These are phyloP conservation scores for Homarus americanus DNA, from an alignment of 1,140 invertebrate species.

Conservation along the genomic window DNA sequence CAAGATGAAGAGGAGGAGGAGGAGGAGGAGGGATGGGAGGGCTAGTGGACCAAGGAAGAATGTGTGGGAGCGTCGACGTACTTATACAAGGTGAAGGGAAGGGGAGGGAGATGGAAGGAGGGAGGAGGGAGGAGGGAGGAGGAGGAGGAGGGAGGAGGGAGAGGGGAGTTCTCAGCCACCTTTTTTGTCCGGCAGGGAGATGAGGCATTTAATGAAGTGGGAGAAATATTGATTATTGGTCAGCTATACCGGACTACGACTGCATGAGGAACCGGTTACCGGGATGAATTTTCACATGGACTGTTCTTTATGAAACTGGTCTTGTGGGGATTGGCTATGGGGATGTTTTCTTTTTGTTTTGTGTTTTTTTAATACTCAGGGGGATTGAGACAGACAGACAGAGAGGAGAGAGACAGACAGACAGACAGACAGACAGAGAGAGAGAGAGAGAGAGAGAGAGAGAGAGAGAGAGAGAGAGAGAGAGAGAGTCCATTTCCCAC, in stretches of 20 bases:
- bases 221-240: constrained; percentile 63
- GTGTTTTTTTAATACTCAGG: too few relatives aligned
- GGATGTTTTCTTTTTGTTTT: background rate
- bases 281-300: constrained; percentile 38
- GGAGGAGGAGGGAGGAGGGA: constrained; percentile 4
- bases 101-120: constrained; percentile 19
- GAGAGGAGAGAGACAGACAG: background rate
- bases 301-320: constrained; percentile 32
- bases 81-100: constrained; percentile 10
- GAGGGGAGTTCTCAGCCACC: constrained; percentile 20
- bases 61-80: constrained; percentile 37
- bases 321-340: constrained; percentile 9
- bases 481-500: too few relatives aligned
- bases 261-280: constrained; percentile 46
- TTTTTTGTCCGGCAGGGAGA: constrained; percentile 14
- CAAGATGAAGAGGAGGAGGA: constrained; percentile 27
- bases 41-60: constrained; percentile 30
- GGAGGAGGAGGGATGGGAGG: background rate
- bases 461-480: background rate
- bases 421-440: constrained; percentile 10
- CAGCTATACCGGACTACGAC: constrained; percentile 23
- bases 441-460: background rate
- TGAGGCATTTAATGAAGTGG: constrained; percentile 65
- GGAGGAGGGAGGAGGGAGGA: constrained; percentile 28
- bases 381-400: background rate